Conservation (phyloP, 1,140 invertebrate genomes). For the Caenorhabditis inopinata region DNA sequence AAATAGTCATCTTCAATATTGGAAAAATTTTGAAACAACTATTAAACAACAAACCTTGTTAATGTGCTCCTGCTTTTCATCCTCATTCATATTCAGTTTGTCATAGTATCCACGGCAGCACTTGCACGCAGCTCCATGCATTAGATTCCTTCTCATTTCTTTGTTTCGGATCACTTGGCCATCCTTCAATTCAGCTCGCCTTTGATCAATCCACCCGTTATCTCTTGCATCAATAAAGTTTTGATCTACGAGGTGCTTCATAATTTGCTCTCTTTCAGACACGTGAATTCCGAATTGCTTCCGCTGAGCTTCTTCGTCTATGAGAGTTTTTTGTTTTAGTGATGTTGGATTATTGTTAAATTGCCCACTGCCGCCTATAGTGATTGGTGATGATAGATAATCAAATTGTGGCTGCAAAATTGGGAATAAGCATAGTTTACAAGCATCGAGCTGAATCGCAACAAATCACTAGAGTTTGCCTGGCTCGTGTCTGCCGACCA, state of each 20-base stretch:
- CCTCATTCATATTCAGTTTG: not conserved
- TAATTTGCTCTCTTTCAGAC: not conserved
- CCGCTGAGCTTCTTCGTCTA: not conserved
- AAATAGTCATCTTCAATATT: too few species aligned
- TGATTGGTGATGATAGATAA: slow-evolving; percentile 2
- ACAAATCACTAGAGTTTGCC: too few species aligned
- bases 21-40: too few species aligned
- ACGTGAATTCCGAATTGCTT: not conserved
- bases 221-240: not conserved
- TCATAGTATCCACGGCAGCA: slow-evolving; percentile 7
- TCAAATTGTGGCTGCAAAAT: not conserved
- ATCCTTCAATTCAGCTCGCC: not conserved
- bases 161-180: slow-evolving; percentile 10
- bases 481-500: too few species aligned
- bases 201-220: not conserved
- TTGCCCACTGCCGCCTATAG: not conserved
- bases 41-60: not conserved
- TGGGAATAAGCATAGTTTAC: not conserved
- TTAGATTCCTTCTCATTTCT: slow-evolving; percentile 6
- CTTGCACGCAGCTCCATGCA: not conserved
- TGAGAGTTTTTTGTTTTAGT: not conserved
- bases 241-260: slow-evolving; percentile 1
- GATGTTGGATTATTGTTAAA: not conserved
- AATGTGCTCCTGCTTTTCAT: not conserved
- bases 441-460: too few species aligned